Evolutionary conservation across 2,888 invertebrate species (phyloP), one percentile per base, ranked within the genome.

Genomic region (Drosophila testacea): DNA sequence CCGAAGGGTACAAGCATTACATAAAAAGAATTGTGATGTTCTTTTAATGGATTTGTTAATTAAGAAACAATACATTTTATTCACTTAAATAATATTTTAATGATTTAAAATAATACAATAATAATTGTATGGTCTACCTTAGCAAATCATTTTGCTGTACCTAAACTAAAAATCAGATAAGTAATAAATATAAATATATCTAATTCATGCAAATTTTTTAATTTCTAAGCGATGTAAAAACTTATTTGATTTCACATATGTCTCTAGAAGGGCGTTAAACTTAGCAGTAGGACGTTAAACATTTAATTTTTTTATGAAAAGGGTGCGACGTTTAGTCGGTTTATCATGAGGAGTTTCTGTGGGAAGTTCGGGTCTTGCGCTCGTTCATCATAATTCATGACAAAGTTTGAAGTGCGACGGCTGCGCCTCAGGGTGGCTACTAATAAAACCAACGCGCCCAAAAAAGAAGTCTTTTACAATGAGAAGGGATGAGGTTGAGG

Each of bases 341-440:
- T 69, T 63, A 67, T 50, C 28, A 36, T 56, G 22, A 22, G 41
- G 38, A 11, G 41, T 44, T 63, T 67, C 46, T 62, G 11, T 61
- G 67, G 47, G 60, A 56, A 57, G 67, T 61, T 52, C 52, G 60
- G 51, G 41, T 38, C 47, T 46, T 75, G 55, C 59, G 81, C 86
- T 85, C 85, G 78, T 86, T 86, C 88, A 86, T 86, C 85, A 86
- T 86, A 86, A 86, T 86, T 86, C 85, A 86, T 86, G 85, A 86
- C 85, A 86, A 86, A 86, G 74, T 86, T 86, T 86, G 88, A 86
- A 86, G 88, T 88, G 88, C 77, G 82, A 81, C 81, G 81, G 75
- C 84, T 81, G 81, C 59, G 73, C 79, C 71, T 59, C 70, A 55
- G 82, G 82, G 62, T 66, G 72, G 77, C 61, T 56, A 48, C 44